These are phyloP conservation scores for Scomber scombrus DNA, from an alignment of 2,113 vertebrate genomes.

Conservation along the genomic window DNA sequence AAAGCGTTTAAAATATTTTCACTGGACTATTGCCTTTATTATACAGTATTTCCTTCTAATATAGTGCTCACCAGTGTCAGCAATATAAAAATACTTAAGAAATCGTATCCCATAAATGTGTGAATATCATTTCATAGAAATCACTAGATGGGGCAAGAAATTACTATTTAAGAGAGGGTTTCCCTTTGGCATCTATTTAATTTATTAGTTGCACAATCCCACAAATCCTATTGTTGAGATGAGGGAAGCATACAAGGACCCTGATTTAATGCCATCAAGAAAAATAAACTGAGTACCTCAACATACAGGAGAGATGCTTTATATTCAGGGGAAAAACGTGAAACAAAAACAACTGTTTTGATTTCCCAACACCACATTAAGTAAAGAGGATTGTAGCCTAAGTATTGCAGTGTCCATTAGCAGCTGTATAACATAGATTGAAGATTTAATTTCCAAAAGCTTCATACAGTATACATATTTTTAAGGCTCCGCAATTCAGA, in stretches of 20 bases:
- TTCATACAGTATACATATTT: background rate
- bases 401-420: slow-evolving; percentile 17
- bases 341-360: background rate
- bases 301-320: background rate
- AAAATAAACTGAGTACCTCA: background rate
- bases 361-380: slow-evolving; percentile 17
- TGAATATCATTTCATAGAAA: background rate
- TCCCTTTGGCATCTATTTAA: background rate
- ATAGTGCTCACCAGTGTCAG: background rate
- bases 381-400: background rate
- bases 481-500: slow-evolving; percentile 5
- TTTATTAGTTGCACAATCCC: background rate
- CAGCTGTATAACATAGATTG: background rate
- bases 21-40: background rate
- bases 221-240: background rate
- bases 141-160: background rate
- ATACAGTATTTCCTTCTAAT: background rate
- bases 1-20: background rate
- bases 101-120: background rate
- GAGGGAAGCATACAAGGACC: background rate
- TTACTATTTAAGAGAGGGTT: background rate
- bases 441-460: background rate
- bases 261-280: background rate
- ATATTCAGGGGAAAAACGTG: background rate
- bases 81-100: background rate